Percentiles rank a stretch among this genome's conserved stretches.
These are phyloP conservation scores for Dromiciops gliroides DNA, from an alignment of 2,113 vertebrate genomes.

Conservation along the genomic window DNA sequence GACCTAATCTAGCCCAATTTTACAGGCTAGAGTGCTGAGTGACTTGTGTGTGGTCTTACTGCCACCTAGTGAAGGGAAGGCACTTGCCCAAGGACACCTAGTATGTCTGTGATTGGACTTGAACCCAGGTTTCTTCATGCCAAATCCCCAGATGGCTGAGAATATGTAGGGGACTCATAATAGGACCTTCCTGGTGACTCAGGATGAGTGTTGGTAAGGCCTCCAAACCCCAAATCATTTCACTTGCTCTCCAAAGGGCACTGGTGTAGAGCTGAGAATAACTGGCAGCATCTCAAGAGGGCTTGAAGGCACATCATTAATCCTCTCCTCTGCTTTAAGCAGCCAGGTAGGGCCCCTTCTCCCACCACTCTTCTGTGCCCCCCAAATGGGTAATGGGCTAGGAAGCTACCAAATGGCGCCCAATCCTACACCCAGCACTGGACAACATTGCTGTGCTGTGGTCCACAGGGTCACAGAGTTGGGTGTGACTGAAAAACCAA, in stretches of 20 bases:
- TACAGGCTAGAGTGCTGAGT: background rate
- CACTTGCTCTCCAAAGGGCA: background rate
- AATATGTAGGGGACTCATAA: background rate
- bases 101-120: too few relatives aligned
- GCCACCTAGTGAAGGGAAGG: background rate
- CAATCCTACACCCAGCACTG: background rate
- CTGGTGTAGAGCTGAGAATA: background rate
- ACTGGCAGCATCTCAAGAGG: fast-evolving
- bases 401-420: background rate
- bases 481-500: too few relatives aligned
- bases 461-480: background rate
- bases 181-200: background rate
- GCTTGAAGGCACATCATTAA: background rate
- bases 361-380: background rate
- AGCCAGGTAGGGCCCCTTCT: background rate
- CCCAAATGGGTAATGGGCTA: background rate
- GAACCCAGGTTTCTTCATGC: background rate
- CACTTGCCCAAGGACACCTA: background rate
- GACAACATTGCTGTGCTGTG: background rate
- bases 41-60: background rate
- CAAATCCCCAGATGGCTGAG: background rate
- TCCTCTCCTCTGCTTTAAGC: background rate
- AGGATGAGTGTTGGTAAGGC: background rate
- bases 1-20: background rate
- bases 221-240: background rate